Base-by-base conservation (phyloP, 2,113 vertebrate species). In the Haplotaxodon microlepis region DNA sequence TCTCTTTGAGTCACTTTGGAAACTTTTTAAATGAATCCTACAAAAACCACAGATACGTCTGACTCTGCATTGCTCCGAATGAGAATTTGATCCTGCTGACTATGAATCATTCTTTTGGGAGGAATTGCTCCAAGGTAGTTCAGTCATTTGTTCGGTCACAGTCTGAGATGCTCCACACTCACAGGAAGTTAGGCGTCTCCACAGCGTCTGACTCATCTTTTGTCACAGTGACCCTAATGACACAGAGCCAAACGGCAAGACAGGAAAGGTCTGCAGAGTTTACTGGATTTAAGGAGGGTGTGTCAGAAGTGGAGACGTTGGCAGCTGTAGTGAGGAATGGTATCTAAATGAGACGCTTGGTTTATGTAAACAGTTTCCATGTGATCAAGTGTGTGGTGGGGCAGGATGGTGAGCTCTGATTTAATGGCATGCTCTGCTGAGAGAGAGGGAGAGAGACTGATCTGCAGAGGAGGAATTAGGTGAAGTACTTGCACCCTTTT, bases 151-250 rank as follows among this genome's bases (percentile, higher is more conserved):
- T 84, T 88, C 24, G 10, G 50, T 84, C 76, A 79, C 36, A 56
- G 80, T 78, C 82, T 84, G 38, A 86, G 85, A 86, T 90, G 87
- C 89, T 92, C 76, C 38, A 89, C 80, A 73, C 81, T 87, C 88
- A 91, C 91, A 96, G 96, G 95, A 96, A 96, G 95, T 94, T 94
- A 94, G 94, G 93, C 88, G 92, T 94, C 95, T 95, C 93, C 93
- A 53, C 83, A 27, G 76, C 4, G 47, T 86, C 91, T 96, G 94
- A 96, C 92, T 96, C 95, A 95, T 93, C 91, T 86, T 86, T 93
- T 90, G 93, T 95, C 95, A 94, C 78, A 56, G 89, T 91, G 85
- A 93, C 93, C 81, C 42, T 89, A 84, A 92, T 92, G 90, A 94
- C 86, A 90, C 84, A 54, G 83, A 90, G 84, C 73, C 57, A 36